Evolutionary conservation across 2,888 invertebrate genomes (phyloP).

Genomic region (Nomada hirtipes): DNA sequence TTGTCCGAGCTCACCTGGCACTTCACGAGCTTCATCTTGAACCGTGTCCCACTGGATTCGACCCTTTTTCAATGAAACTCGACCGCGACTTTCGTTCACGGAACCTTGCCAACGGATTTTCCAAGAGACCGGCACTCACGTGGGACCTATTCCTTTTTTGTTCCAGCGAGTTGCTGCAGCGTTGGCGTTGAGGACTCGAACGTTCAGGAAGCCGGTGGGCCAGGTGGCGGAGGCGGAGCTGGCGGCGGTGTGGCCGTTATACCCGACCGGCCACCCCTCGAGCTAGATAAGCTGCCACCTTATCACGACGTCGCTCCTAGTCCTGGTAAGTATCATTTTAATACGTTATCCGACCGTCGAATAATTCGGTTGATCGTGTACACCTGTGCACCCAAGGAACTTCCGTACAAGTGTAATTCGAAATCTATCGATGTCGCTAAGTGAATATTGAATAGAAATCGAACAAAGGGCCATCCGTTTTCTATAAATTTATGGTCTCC

Average conservation of each 20-base stretch:
- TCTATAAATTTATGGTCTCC: slow-evolving; percentile 46
- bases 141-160: slow-evolving; percentile 46
- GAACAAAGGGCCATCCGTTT: too few species aligned
- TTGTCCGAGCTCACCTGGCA: slow-evolving; percentile 73
- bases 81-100: slow-evolving; percentile 64
- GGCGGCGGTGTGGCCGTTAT: slow-evolving; percentile 82
- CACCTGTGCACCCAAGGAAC: too few species aligned
- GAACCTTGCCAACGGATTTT: slow-evolving; percentile 61
- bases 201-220: slow-evolving; percentile 77
- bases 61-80: slow-evolving; percentile 54
- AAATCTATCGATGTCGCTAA: too few species aligned
- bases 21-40: slow-evolving; percentile 70
- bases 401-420: too few species aligned
- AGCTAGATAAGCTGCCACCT: slow-evolving; percentile 83
- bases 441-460: too few species aligned
- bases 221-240: slow-evolving; percentile 75
- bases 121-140: slow-evolving; percentile 40
- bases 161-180: slow-evolving; percentile 82
- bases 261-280: slow-evolving; percentile 82
- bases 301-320: slow-evolving; percentile 83
- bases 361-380: too few species aligned
- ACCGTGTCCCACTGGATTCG: slow-evolving; percentile 27
- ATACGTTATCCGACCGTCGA: too few species aligned
- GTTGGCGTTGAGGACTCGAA: slow-evolving; percentile 80
- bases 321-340: slow-evolving; percentile 77